Conservation (phyloP, 1,140 invertebrate genomes). For the Camponotus pennsylvanicus region DNA sequence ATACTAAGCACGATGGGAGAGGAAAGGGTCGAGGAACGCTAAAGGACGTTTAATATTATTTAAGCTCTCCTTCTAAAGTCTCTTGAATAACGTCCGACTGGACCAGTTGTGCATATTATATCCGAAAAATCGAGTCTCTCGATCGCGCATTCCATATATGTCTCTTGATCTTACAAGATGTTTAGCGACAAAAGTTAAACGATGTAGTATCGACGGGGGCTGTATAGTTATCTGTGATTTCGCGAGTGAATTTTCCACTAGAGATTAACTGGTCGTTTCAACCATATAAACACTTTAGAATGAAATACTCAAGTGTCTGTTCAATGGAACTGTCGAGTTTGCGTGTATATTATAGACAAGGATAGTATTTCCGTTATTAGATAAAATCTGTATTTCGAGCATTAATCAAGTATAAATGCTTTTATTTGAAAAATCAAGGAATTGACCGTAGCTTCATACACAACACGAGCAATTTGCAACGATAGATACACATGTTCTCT, state of each 20-base stretch:
- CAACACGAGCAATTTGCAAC: neutral
- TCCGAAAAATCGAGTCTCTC: constrained; percentile 4
- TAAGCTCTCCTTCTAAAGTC: constrained; percentile 24
- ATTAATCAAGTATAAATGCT: neutral
- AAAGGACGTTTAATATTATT: constrained; percentile 25
- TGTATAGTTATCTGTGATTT: constrained; percentile 62
- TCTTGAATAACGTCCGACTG: constrained; percentile 42
- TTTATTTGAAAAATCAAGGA: neutral
- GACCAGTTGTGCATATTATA: constrained; percentile 12
- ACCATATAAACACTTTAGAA: constrained; percentile 48
- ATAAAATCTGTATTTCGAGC: neutral
- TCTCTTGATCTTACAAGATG: constrained; percentile 52
- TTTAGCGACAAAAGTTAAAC: constrained; percentile 46
- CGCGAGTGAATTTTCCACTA: constrained; percentile 52
- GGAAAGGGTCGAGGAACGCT: constrained; percentile 7
- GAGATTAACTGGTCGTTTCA: constrained; percentile 55
- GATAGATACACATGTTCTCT: neutral
- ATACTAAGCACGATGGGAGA: constrained; percentile 47
- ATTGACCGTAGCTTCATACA: neutral
- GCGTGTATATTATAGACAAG: neutral
- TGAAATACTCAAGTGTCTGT: constrained; percentile 33
- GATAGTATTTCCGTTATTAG: neutral
- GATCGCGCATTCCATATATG: constrained; percentile 40
- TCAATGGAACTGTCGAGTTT: neutral
- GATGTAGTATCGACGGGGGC: constrained; percentile 29